Base-by-base conservation (phyloP, 2,888 invertebrate species). In the Lithosia quadra region DNA sequence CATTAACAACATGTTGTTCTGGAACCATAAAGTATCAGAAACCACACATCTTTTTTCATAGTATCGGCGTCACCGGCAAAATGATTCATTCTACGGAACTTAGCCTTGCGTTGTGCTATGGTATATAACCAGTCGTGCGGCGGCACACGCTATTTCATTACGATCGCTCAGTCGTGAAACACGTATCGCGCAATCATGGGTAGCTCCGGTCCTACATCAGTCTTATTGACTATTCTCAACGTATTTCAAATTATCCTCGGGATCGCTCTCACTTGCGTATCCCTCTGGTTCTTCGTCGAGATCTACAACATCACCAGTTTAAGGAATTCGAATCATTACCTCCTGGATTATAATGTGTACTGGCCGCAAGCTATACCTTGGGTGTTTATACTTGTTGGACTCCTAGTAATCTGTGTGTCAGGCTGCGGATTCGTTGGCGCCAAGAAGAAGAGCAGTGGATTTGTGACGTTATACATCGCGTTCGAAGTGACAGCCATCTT, bases 291-390 rank as follows among this genome's bases (percentile, higher is more conserved):
- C 86, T 93, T 91, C 76, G 84, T 90, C 2, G 89, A 93, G 75
- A 83, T 93, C 9, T 81, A 89, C 75, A 79, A 82, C 59, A 84
- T 93, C 69, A 92, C 91, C 0, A 87, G 83, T 8, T 74, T 93
- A 18, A 79, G 93, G 10, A 92, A 93, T 73, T 79, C 85, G 55
- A 92, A 92, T 82, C 94, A 94, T 66, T 94, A 94, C 43, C 74
- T 92, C 0, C 81, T 94, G 72, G 94, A 95, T 75, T 95, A 92
- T 86, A 90, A 86, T 21, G 88, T 95, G 69, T 93, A 93, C 72
- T 95, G 93, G 94, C 92, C 94, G 0, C 94, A 95, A 76, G 92
- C 91, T 0, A 85, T 93, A 0, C 94, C 94, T 0, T 95, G 94
- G 94, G 81, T 94, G 70, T 95, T 94, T 70, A 86, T 94, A 39